phyloP scores from a whole-genome alignment of 2,888 invertebrate species.

The Autographa gamma region DNA sequence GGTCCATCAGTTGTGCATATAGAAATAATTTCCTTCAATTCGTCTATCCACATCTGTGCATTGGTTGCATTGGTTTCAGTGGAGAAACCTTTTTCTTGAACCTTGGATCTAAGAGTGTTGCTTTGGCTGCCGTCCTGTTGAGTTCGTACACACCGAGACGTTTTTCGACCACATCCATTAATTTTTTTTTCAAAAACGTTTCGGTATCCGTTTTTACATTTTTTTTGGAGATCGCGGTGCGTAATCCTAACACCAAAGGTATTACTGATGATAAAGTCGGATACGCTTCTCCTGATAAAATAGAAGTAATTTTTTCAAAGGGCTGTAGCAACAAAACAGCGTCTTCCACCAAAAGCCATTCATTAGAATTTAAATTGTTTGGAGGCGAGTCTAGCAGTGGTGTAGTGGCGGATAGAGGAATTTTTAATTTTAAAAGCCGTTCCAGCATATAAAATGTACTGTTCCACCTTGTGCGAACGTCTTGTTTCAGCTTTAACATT shows the following conservation, averaged over 20 bases:
- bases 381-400: background rate
- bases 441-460: conserved; percentile 4
- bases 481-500: background rate
- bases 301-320: background rate
- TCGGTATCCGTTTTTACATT: no score
- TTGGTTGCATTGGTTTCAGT: no score
- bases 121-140: no score
- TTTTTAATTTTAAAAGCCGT: background rate
- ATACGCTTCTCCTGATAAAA: conserved; percentile 1
- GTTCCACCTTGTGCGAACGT: conserved; percentile 1
- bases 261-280: background rate
- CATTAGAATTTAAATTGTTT: conserved; percentile 1
- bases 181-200: no score
- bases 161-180: no score
- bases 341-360: conserved; percentile 5
- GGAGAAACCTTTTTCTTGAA: no score
- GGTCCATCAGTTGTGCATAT: no score
- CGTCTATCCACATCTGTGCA: no score
- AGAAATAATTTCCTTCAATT: no score
- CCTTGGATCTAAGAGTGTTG: no score
- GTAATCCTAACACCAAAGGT: background rate
- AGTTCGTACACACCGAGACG: no score
- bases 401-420: background rate
- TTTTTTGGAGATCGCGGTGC: no score
- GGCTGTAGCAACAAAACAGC: background rate